Evolutionary conservation across 1,140 invertebrate species (phyloP), one percentile per base, ranked within the genome.

Genomic region (Portunus trituberculatus): DNA sequence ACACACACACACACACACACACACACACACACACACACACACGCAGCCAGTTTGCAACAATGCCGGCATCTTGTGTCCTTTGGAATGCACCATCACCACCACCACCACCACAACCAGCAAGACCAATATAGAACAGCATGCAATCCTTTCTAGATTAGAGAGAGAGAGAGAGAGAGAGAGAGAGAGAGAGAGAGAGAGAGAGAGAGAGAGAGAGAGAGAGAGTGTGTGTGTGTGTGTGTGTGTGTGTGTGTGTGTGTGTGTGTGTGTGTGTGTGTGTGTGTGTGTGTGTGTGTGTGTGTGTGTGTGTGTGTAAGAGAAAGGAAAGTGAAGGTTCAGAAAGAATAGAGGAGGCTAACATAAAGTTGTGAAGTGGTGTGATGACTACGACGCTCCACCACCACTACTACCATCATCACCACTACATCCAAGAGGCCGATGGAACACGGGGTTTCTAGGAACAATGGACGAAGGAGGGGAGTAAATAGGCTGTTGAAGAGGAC

Each of bases 231-330:
- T 87, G 52, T 59, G 52, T 59, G 52, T 59, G 52, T 59, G 52
- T 59, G 52, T 59, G 52, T 59, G 52, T 59, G 52, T 32, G 86
- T 31, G 46, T 88, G 31, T 31, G 31, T 88, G 86, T 88, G 46
- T 88, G 31, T 88, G 20, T 31, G 46, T 31, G 46, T 31, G 31
- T n/a, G 46, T 88, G 31, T 88, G 31, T 88, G 31, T 32, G 46
- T 39, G 86, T 88, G 46, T 88, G 86, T 87, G 29, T 87, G 84
- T 87, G 39, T 87, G 29, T 39, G n/a, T 59, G 52, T 59, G 52
- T 59, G 52, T 59, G 52, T 59, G 52, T 59, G 52, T 59, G 52
- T 12, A 39, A 39, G 39, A 39, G 39, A 39, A 39, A 39, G 39
- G 52, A 14, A 20, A 59, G 52, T 59, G 52, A 20, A 59, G 52